These are phyloP conservation scores for Oncorhynchus tshawytscha DNA, from an alignment of 2,113 vertebrate species.

Conservation along the genomic window DNA sequence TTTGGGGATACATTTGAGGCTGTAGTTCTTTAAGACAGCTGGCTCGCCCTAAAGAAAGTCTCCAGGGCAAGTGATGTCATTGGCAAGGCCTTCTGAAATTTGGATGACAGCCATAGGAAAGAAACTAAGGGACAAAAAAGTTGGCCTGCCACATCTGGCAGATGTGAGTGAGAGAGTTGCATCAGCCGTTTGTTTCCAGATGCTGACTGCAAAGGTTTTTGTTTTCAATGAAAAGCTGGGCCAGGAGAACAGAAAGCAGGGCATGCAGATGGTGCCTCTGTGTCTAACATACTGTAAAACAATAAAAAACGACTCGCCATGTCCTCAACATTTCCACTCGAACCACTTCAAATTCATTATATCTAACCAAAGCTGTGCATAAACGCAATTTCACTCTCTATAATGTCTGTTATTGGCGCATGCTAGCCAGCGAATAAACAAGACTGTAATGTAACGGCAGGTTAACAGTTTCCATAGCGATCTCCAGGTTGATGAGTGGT, in stretches of 20 bases:
- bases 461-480: slow-evolving; percentile 32
- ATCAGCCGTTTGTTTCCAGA: slow-evolving; percentile 67
- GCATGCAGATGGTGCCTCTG: slow-evolving; percentile 43
- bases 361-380: background rate
- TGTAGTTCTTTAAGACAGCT: slow-evolving; percentile 38
- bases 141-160: slow-evolving; percentile 48
- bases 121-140: slow-evolving; percentile 23
- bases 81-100: slow-evolving; percentile 55
- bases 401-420: slow-evolving; percentile 1
- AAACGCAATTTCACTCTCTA: background rate
- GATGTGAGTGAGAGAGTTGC: slow-evolving; percentile 33
- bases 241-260: slow-evolving; percentile 21
- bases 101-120: slow-evolving; percentile 60
- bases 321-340: background rate
- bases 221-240: slow-evolving; percentile 48
- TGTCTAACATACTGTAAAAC: slow-evolving; percentile 54
- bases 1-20: slow-evolving; percentile 37
- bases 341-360: background rate
- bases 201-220: slow-evolving; percentile 63
- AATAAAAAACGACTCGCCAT: slow-evolving; percentile 22
- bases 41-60: slow-evolving; percentile 35
- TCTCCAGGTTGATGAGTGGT: slow-evolving; percentile 14
- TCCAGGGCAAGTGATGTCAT: slow-evolving; percentile 65
- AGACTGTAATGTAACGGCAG: slow-evolving; percentile 3
- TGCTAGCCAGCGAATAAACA: slow-evolving; percentile 8